These are phyloP conservation scores for Drosophila nannoptera DNA, from an alignment of 1,140 invertebrate genomes.

Conservation along the genomic window DNA sequence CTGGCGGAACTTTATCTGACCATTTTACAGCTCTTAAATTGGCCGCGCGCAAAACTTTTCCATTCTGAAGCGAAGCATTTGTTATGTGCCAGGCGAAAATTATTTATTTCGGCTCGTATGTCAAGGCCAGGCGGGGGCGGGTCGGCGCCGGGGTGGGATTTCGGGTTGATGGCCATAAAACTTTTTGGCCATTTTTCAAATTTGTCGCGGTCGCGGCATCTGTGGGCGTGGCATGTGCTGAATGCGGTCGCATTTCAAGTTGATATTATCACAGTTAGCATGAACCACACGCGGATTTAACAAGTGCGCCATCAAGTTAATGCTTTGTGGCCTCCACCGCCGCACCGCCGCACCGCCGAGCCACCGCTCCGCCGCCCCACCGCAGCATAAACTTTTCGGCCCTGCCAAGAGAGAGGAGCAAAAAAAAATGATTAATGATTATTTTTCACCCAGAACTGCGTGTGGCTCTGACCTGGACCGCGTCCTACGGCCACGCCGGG, in stretches of 20 bases:
- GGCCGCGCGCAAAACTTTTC: conserved; percentile 52
- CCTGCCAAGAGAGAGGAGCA: conserved; percentile 4
- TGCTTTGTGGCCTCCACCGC: conserved; percentile 51
- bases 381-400: conserved; percentile 54
- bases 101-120: conserved; percentile 74
- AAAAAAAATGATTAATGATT: conserved; percentile 72
- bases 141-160: neutral
- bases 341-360: conserved; percentile 7
- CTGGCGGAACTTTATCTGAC: conserved; percentile 3
- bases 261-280: conserved; percentile 66
- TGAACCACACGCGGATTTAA: conserved; percentile 49
- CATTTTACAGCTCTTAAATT: conserved; percentile 22
- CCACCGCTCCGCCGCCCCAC: conserved; percentile 18
- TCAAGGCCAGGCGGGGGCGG: conserved; percentile 32
- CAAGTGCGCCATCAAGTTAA: conserved; percentile 63
- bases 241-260: conserved; percentile 59
- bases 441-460: conserved; percentile 55
- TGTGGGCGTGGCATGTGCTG: conserved; percentile 37
- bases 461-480: conserved; percentile 38
- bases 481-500: conserved; percentile 21
- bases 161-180: conserved; percentile 55
- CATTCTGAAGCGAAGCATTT: conserved; percentile 65
- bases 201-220: conserved; percentile 64
- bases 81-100: conserved; percentile 68
- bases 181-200: conserved; percentile 75